Base-by-base conservation (phyloP, 2,797 vertebrate genomes). In the Vultur gryphus region DNA sequence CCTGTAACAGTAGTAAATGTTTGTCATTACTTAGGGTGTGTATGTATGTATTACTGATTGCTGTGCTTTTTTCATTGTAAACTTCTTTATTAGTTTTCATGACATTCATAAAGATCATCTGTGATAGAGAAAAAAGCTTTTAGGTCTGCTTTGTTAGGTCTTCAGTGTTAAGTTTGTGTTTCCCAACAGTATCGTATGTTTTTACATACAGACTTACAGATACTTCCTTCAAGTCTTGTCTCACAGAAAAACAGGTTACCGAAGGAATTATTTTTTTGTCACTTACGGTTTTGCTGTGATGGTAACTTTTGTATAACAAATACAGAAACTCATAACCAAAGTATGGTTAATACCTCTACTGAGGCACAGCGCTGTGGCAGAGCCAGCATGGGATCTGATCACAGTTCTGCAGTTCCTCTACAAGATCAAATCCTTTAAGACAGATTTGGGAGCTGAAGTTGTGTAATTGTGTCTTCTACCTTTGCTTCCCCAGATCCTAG, bases 181-280 rank as follows among this genome's bases (percentile, higher is more conserved):
- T 78, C 37, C 41, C 23, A 25, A 26, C 5, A 49, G 39, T 54
- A n/a, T 46, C 0, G 0, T 67, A 4, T 26, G 6, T 43, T 87
- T 84, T 76, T 65, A 77, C 12, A 3, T 76, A 20, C 31, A 25
- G 25, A 28, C 31, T 62, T 59, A 19, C 5, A 20, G 31, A 8
- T 67, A 59, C 2, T 76, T 87, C 49, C 10, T 90, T 73, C 41
- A 61, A 84, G 31, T 57, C 20, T 65, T 46, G 12, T 33, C n/a
- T 78, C 2, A 5, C 43, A 51, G 48, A 31, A 73, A 65, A 70
- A 31, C 1, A 3, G 17, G 5, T 44, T 48, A 61, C 39, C 64
- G 71, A 52, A 89, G 29, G n/a, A 49, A 28, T 69, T 39, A 4
- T 17, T 35, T 41, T 37, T 73, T 69, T 61, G n/a, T 69, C 43